Evolutionary conservation across 2,888 invertebrate species (phyloP).

Genomic region (Drosophila parthenogenetica): DNA sequence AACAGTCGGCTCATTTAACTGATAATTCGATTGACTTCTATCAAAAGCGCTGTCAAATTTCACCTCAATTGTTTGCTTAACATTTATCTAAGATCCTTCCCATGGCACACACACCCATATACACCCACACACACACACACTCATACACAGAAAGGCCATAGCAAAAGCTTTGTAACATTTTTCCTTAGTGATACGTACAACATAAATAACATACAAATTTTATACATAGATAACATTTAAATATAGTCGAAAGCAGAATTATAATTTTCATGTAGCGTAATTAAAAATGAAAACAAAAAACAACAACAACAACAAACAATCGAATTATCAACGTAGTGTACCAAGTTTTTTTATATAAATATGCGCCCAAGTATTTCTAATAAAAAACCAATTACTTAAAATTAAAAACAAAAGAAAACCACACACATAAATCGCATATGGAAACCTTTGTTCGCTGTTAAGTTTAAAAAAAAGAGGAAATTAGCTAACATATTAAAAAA

Average conservation of each 20-base stretch:
- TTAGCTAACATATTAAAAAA: constrained; percentile 5
- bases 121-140: constrained; percentile 25
- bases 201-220: constrained; percentile 48
- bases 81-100: constrained; percentile 26
- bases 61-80: constrained; percentile 53
- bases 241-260: constrained; percentile 46
- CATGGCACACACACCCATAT: constrained; percentile 8
- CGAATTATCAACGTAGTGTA: constrained; percentile 59
- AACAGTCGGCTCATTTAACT: constrained; percentile 57
- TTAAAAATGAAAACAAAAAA: constrained; percentile 33
- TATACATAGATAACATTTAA: constrained; percentile 66
- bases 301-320: constrained; percentile 43
- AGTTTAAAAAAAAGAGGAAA: constrained; percentile 52
- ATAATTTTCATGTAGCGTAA: constrained; percentile 69
- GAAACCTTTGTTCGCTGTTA: constrained; percentile 73
- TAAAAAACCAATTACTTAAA: constrained; percentile 44
- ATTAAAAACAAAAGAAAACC: constrained; percentile 27
- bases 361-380: constrained; percentile 75
- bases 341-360: constrained; percentile 54
- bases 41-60: constrained; percentile 54
- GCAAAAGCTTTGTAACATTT: constrained; percentile 80
- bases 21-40: constrained; percentile 68
- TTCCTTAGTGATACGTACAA: constrained; percentile 59
- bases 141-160: constrained; percentile 67
- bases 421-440: constrained; percentile 47